These are phyloP conservation scores for Eilema depressum DNA, from an alignment of 2,888 invertebrate species.

Conservation along the genomic window DNA sequence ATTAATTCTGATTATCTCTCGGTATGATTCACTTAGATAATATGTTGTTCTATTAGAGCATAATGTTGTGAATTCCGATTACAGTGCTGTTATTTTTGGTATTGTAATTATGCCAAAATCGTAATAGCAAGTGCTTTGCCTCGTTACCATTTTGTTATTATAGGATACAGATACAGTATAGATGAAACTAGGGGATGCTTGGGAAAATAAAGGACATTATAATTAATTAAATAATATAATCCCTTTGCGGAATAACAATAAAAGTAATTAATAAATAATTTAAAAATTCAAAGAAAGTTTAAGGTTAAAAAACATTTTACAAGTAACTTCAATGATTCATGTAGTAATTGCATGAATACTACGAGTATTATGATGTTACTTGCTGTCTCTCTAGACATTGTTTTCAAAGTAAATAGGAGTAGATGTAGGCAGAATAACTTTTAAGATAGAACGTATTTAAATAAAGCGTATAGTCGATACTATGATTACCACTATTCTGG, in stretches of 20 bases:
- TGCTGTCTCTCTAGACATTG: not conserved
- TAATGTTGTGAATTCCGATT: not conserved
- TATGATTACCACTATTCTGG: no score
- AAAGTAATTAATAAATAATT: constrained; percentile 2
- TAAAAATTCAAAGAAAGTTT: not conserved
- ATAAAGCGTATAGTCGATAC: not conserved
- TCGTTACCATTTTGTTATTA: not conserved
- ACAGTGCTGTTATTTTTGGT: not conserved
- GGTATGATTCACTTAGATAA: not conserved
- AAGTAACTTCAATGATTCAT: not conserved
- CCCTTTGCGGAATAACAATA: not conserved
- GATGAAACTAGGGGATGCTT: not conserved
- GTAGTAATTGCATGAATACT: not conserved
- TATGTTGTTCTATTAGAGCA: not conserved
- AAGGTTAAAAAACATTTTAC: not conserved
- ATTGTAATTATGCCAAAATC: not conserved
- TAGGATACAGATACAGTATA: not conserved
- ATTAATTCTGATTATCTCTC: not conserved
- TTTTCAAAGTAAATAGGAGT: not conserved
- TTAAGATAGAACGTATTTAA: not conserved
- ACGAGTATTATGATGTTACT: no score
- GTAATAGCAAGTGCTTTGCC: not conserved
- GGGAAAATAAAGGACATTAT: not conserved
- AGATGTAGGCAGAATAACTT: no score
- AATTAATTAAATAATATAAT: not conserved